Evolutionary conservation across 2,113 vertebrate species (phyloP).

Genomic region (Chrysochloris asiatica): DNA sequence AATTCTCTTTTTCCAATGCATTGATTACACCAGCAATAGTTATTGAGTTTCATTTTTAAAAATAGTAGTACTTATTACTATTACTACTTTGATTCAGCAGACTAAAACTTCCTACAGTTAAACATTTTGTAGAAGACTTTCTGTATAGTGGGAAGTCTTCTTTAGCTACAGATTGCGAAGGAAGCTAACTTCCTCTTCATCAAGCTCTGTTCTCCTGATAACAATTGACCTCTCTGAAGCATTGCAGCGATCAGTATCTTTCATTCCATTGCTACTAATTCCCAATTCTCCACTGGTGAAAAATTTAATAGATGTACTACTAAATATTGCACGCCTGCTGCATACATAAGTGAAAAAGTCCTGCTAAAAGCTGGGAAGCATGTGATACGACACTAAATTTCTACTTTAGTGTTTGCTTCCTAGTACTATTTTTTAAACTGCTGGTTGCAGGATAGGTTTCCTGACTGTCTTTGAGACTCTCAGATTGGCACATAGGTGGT

Average conservation of each 20-base stretch:
- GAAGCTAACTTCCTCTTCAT: constrained; percentile 98
- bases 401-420: neutral
- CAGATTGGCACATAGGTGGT: neutral
- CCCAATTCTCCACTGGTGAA: neutral
- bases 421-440: neutral
- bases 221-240: constrained; percentile 89
- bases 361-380: neutral
- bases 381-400: neutral
- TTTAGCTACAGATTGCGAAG: constrained; percentile 94
- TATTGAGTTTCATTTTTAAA: neutral
- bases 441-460: neutral
- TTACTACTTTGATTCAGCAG: neutral
- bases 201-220: constrained; percentile 98
- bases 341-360: neutral
- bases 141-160: constrained; percentile 97
- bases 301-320: neutral
- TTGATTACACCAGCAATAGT: neutral
- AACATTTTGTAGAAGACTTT: constrained; percentile 89
- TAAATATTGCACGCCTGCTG: neutral
- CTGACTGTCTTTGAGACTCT: neutral
- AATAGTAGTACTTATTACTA: neutral
- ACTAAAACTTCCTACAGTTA: too few relatives aligned
- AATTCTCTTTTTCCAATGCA: neutral
- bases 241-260: neutral
- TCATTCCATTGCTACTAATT: neutral